Evolutionary conservation across 35 echinoderm and acorn worm species (phyloP).

Genomic region (Acanthaster planci): DNA sequence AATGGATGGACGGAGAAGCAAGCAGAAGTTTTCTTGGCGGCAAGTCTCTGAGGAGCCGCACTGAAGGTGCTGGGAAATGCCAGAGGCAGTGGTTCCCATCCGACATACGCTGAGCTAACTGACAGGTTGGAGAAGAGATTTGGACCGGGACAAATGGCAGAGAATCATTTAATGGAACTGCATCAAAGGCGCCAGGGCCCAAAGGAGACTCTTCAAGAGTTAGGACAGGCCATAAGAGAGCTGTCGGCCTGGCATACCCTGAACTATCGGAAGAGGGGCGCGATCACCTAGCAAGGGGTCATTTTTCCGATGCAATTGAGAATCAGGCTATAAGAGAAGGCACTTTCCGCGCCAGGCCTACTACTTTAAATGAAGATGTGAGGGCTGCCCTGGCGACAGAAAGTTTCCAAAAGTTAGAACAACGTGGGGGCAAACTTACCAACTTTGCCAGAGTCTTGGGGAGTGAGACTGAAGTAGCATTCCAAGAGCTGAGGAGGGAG

Average conservation of each 20-base stretch:
- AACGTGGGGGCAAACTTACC: not conserved
- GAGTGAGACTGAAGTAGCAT: too few relatives aligned
- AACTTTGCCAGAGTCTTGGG: too few relatives aligned
- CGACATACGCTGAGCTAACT: not conserved
- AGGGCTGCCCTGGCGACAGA: conserved; percentile 4
- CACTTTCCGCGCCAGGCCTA: not conserved
- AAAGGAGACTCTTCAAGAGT: not conserved
- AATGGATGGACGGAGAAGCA: not conserved
- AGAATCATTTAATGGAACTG: not conserved
- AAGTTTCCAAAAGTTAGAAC: not conserved
- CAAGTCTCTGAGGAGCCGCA: not conserved
- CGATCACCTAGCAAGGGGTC: conserved; percentile 1
- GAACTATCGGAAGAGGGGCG: not conserved
- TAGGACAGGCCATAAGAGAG: not conserved
- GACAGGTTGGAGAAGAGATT: not conserved
- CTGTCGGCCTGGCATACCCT: not conserved
- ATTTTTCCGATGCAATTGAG: not conserved
- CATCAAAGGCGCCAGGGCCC: not conserved
- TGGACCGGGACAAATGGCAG: conserved; percentile 31
- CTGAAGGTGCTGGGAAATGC: not conserved
- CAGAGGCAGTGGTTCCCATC: not conserved
- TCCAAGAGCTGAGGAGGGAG: too few relatives aligned
- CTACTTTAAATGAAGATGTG: conserved; percentile 21
- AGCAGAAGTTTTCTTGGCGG: not conserved
- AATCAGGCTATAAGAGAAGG: conserved; percentile 17